phyloP scores from a whole-genome alignment of 2,888 invertebrate genomes.

The Chaetogeoica ovagalla region DNA sequence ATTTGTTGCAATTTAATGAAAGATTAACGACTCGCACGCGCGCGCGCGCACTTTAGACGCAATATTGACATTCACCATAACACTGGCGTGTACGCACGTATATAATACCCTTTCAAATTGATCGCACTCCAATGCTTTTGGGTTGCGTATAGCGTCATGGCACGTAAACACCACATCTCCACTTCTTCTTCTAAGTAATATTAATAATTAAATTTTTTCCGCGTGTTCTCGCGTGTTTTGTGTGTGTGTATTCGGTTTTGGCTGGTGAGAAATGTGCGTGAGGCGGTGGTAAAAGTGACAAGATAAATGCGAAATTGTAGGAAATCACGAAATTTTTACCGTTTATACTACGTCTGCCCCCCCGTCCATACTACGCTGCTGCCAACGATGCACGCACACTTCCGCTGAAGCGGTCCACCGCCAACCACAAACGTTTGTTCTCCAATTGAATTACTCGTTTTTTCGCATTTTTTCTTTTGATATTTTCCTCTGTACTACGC shows the following conservation, averaged over 20 bases:
- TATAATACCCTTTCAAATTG: conserved; percentile 29
- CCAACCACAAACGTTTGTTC: not conserved
- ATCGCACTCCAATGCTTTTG: conserved; percentile 8
- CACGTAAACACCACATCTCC: too few species aligned
- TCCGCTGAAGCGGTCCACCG: not conserved
- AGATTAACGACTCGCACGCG: too few species aligned
- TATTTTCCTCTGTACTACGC: not conserved
- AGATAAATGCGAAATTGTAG: conserved; percentile 43
- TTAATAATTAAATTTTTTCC: conserved; percentile 40
- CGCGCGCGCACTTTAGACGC: too few species aligned
- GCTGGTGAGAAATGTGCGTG: not conserved
- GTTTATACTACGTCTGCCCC: too few species aligned
- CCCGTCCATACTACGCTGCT: too few species aligned
- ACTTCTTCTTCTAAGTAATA: not conserved
- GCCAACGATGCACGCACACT: too few species aligned
- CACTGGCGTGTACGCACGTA: too few species aligned
- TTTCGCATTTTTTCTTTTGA: too few species aligned
- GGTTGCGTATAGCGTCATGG: not conserved
- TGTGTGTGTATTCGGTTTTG: too few species aligned
- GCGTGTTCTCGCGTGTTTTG: not conserved
- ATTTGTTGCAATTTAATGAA: too few species aligned
- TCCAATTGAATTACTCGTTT: too few species aligned
- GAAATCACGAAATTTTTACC: conserved; percentile 37
- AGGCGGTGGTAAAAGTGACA: conserved; percentile 2
- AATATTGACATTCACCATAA: too few species aligned